Base-by-base conservation (phyloP, 2,113 vertebrate genomes). In the Atrichornis clamosus region DNA sequence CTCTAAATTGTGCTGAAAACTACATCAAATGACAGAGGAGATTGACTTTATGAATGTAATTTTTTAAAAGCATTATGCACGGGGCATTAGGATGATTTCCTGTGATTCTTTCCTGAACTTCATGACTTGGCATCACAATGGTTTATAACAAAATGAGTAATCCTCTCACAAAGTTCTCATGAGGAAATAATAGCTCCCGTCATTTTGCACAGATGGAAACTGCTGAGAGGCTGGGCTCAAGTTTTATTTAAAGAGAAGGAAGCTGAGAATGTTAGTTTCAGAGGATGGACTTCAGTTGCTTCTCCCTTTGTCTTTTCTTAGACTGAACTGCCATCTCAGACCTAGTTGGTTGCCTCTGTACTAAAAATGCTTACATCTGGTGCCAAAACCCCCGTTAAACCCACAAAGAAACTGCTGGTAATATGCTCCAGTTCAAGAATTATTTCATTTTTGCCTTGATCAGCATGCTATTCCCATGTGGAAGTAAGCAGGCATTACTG, bases 391-490 rank as follows among this genome's bases (percentile, higher is more conserved):
- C 39, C 1, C 11, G n/a, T 27, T 42, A 77, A 58, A 52, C 32
- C 21, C 13, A 64, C 12, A 65, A 9, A 46, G 49, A 93, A 62
- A 42, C 7, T 17, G 2, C 22, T 59, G 10, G 35, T 24, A 74
- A 75, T 33, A n/a, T 6, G 5, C 60, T 86, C 42, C 1, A 49
- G 64, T 82, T 60, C 26, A 15, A 41, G 13, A 41, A 41, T 41
- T 41, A 18, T 77, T 62, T 55, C 3, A 5, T 76, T 65, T 68
- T 10, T 65, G 13, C 8, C 35, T 78, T 50, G 17, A 33, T 49
- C 27, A 49, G n/a, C 22, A 26, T 0, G 1, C 28, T 50, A 49
- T 22, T 83, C 16, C 8, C 21, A 1, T 0, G 7, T 49, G 37
- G 32, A 93, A 72, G 11, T 7, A 28, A 18, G 6, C 0, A 35